Base-by-base conservation (phyloP, 2,888 invertebrate genomes). In the Hypena proboscidalis region DNA sequence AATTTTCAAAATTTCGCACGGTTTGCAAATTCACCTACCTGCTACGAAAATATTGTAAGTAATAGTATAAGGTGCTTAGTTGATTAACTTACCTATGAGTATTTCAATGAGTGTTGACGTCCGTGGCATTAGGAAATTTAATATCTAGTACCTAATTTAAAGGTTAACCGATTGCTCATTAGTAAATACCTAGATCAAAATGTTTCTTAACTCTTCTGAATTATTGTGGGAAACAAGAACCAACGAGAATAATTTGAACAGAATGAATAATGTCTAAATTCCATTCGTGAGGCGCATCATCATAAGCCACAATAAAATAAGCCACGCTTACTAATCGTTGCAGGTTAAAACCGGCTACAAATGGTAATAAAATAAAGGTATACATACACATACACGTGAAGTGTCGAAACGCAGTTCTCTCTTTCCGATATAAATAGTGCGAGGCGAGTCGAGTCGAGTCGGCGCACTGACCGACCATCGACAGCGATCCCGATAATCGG, bases 391-490 rank as follows among this genome's bases (percentile, higher is more conserved):
- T 76, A 82, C 79, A 85, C 79, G 74, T 80, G 78, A 83, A 81
- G 84, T 85, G 87, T 85, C 82, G 83, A 85, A 83, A 81, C 77
- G 80, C 75, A 70, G 80, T 81, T 81, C 82, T 81, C 83, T 83
- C 83, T 83, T 85, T 80, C 75, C 76, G 86, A 85, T 89, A 89
- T 90, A 90, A 90, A 89, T 89, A 90, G 89, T 89, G 84, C 83
- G 81, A 80, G 81, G 76, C 80, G 82, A 80, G 75, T 69, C 77
- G 80, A 70, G 72, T 32, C 56, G 55, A 60, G 71, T 72, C 79
- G 68, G 84, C 85, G 85, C 83, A 87, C 77, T 85, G 87, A 86
- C 87, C 87, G 84, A 80, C 81, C 85, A 84, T 88, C 88, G 86
- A 86, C 89, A 85, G 83, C 83, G 81, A 84, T 85, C 83, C 84